Conservation (phyloP, 2,797 vertebrate species). For the Dendrocincla tyrannina region DNA sequence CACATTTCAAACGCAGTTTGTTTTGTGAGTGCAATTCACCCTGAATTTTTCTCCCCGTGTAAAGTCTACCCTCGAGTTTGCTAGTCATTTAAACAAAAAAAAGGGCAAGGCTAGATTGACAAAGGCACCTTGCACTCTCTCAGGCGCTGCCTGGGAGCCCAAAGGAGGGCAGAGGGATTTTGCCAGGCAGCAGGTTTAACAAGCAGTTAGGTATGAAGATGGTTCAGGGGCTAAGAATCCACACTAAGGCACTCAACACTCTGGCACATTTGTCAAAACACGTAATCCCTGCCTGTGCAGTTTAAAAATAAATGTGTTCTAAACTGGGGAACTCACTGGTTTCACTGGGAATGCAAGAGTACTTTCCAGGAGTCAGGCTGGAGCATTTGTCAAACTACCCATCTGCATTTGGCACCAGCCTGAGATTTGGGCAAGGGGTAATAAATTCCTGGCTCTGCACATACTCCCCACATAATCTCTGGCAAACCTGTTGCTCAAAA, state of each 20-base stretch:
- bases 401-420: neutral
- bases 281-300: neutral
- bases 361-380: conserved; percentile 11
- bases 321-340: neutral
- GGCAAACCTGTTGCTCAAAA: conserved; percentile 28
- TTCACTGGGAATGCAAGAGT: conserved; percentile 4
- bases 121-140: neutral
- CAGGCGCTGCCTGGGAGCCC: neutral
- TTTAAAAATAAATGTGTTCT: conserved; percentile 8
- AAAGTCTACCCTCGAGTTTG: neutral
- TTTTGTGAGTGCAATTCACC: neutral
- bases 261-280: neutral
- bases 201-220: neutral
- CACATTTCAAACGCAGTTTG: neutral
- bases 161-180: neutral
- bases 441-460: conserved; percentile 20
- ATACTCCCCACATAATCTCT: neutral
- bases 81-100: neutral
- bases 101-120: neutral
- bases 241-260: neutral
- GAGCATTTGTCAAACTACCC: neutral
- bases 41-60: neutral
- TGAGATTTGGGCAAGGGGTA: conserved; percentile 26
- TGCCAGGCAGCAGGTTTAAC: neutral
- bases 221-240: neutral